Conservation (phyloP, 2,888 invertebrate genomes). For the Drosophila tanythrix region DNA sequence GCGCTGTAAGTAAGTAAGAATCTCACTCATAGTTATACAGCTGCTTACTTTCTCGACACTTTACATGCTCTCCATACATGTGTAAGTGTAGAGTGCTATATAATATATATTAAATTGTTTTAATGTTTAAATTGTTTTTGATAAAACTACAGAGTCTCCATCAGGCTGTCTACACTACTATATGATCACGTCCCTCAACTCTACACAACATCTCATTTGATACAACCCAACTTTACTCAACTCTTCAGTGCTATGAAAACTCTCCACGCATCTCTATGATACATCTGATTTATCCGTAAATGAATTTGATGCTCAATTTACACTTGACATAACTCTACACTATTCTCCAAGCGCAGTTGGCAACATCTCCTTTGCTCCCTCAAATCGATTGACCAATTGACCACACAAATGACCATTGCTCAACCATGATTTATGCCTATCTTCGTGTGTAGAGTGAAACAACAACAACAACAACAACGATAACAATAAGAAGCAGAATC, state of each 20-base stretch:
- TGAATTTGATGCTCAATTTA: neutral
- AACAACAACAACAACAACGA: slow-evolving; percentile 20
- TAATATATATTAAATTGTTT: neutral
- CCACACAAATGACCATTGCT: slow-evolving; percentile 23
- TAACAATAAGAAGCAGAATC: slow-evolving; percentile 12
- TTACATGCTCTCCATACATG: neutral
- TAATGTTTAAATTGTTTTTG: too few relatives aligned
- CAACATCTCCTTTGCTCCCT: neutral
- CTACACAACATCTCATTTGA: neutral
- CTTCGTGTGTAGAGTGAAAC: slow-evolving; percentile 18
- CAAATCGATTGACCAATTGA: slow-evolving; percentile 25
- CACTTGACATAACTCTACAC: slow-evolving; percentile 12
- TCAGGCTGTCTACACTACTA: neutral
- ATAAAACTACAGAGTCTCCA: neutral
- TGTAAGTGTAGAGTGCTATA: neutral
- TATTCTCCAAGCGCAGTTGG: neutral
- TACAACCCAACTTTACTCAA: neutral
- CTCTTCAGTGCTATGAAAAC: neutral
- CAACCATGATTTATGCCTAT: slow-evolving; percentile 36
- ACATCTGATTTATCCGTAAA: neutral
- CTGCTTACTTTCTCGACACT: neutral
- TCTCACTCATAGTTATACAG: neutral
- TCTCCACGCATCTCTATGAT: neutral
- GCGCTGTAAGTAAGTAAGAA: neutral
- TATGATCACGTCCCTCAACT: neutral